phyloP scores from a whole-genome alignment of 2,888 invertebrate species.

The Limenitis camilla region DNA sequence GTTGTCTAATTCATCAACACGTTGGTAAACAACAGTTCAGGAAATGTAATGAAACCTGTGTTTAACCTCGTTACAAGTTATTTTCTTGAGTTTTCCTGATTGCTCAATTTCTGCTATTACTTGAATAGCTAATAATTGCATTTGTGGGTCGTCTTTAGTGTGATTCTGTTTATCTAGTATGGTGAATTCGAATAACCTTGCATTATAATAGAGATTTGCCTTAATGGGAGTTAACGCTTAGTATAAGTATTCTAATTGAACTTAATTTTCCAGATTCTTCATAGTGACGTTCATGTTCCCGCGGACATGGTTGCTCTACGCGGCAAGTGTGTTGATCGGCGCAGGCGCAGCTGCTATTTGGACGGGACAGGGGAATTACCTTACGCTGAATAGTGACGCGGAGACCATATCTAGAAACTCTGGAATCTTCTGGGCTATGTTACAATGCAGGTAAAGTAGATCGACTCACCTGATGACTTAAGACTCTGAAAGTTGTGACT shows the following conservation, averaged over 20 bases:
- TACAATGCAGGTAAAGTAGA: constrained; percentile 85
- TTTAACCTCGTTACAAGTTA: too few relatives aligned
- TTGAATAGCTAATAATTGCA: too few relatives aligned
- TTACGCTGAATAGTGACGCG: constrained; percentile 91
- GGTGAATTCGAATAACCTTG: too few relatives aligned
- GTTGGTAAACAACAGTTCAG: too few relatives aligned
- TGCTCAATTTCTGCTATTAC: too few relatives aligned
- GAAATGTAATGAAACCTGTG: too few relatives aligned
- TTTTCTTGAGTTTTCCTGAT: too few relatives aligned
- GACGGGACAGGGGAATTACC: constrained; percentile 91
- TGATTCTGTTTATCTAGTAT: too few relatives aligned
- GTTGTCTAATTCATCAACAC: too few relatives aligned
- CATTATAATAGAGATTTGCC: too few relatives aligned
- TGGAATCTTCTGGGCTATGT: constrained; percentile 97
- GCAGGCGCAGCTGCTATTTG: constrained; percentile 95
- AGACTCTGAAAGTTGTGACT: background rate
- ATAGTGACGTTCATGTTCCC: constrained; percentile 92
- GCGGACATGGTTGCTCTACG: constrained; percentile 86
- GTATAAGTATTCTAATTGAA: background rate
- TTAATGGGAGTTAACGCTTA: too few relatives aligned
- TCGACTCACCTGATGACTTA: background rate
- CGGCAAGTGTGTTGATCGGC: constrained; percentile 89
- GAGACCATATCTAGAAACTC: constrained; percentile 94
- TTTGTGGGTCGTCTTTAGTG: too few relatives aligned
- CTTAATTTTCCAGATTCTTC: constrained; percentile 81